Conservation (phyloP, 1,140 invertebrate genomes). For the Anoplolepis gracilipes region DNA sequence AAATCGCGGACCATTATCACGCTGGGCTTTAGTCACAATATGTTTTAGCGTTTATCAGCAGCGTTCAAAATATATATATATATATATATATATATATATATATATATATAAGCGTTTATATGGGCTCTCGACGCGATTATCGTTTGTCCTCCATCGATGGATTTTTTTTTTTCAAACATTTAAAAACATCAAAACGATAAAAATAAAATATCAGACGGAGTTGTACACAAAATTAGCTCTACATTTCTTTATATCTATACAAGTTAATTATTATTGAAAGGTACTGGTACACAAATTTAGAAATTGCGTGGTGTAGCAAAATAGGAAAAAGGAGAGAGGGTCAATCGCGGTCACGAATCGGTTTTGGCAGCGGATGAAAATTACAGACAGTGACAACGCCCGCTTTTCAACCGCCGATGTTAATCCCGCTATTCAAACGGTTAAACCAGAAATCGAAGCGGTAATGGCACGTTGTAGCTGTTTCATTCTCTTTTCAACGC, state of each 20-base stretch:
- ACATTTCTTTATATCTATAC: too few relatives aligned
- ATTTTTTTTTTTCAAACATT: slow-evolving; percentile 36
- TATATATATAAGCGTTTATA: slow-evolving; percentile 33
- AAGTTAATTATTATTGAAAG: too few relatives aligned
- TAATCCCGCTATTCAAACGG: slow-evolving; percentile 9
- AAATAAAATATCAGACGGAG: slow-evolving; percentile 14
- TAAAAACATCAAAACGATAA: slow-evolving; percentile 7
- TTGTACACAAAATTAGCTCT: too few relatives aligned
- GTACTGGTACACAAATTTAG: too few relatives aligned
- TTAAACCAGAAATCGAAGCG: slow-evolving; percentile 36
- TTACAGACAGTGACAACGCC: neutral
- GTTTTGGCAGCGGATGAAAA: neutral
- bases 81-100: slow-evolving; percentile 1
- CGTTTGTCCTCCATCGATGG: neutral
- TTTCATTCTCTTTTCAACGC: slow-evolving; percentile 8
- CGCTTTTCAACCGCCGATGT: neutral
- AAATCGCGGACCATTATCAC: slow-evolving; percentile 37
- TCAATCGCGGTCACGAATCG: neutral
- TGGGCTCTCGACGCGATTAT: slow-evolving; percentile 24
- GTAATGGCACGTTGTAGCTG: neutral
- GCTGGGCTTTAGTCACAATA: slow-evolving; percentile 41
- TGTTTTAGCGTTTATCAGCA: slow-evolving; percentile 49
- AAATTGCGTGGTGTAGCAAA: neutral
- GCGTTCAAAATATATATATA: slow-evolving; percentile 1
- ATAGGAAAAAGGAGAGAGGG: neutral